Evolutionary conservation across 2,113 vertebrate species (phyloP), one percentile per base, ranked within the genome.

Genomic region (Rallus limicola): DNA sequence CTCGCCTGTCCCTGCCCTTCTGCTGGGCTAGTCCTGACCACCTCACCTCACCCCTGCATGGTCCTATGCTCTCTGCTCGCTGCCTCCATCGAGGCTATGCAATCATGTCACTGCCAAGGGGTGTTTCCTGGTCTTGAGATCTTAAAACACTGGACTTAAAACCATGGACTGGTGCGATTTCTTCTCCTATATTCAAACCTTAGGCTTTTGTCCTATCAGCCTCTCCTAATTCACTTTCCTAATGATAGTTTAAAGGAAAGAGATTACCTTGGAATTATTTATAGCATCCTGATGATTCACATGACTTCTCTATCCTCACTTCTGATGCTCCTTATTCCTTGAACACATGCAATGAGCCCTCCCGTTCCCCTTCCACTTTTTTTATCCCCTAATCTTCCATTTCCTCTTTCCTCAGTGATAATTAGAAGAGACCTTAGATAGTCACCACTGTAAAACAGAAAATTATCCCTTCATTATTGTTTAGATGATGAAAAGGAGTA

Each of bases 241-340:
- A 60, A 67, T 0, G 9, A 67, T 16, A 68, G 29, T 58, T 68
- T 26, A 46, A 78, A 71, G 65, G 68, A 13, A 58, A 81, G 11
- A 84, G 38, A 93, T 86, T 81, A 70, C 42, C 59, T 42, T 12
- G 1, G 40, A 70, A 70, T 90, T 93, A 63, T 83, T 93, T 89
- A 94, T 55, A 77, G 71, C 67, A 48, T 62, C 50, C 33, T 63
- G n/a, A 59, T 0, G 1, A 60, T 58, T 80, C 68, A 69, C 6
- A 19, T 63, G 36, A 14, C 38, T 86, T 31, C 69, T 72, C 46
- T 56, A 2, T 74, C 60, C 76, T 86, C 38, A 55, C 40, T 63
- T 92, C 53, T 86, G 75, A 53, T 70, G 46, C n/a, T 90, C 70
- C 81, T 93, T 80, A 59, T 55, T 96, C 76, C 42, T 68, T 20